Base-by-base conservation (phyloP, 2,888 invertebrate genomes). In the Cotesia congregata region DNA sequence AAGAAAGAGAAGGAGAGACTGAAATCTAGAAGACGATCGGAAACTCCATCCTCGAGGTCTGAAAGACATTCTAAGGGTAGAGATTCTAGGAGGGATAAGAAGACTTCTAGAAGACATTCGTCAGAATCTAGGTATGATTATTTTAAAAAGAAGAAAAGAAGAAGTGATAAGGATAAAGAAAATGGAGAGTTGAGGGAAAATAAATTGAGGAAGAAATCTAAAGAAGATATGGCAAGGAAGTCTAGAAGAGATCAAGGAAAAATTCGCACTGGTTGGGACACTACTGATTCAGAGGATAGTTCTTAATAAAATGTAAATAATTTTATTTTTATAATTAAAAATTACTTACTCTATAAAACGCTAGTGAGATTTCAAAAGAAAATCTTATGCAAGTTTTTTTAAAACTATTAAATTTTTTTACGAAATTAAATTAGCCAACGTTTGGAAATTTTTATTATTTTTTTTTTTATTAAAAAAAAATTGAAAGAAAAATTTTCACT, bases 231-330 rank as follows among this genome's bases (percentile, higher is more conserved):
- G 3, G 3, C 3, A 30, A 30, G 30, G 3, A 30, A 30, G 3
- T 30, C 30, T 30, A 30, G 30, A 17, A 17, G 6, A 17, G 20
- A n/a, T 7, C 17, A 62, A 20, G n/a, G 9, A n/a, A n/a, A 60
- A 40, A 71, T 41, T 9, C 15, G 69, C 30, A 65, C 71, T 72
- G 65, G 83, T 65, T 85, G 85, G 85, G 83, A 85, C 64, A 85
- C 86, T 0, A 85, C 85, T 5, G 85, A 85, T 74, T 85, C 85
- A 41, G 85, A 85, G 61, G 77, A 78, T 50, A 75, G 84, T 67
- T 50, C 20, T 30, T 60, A 70, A 72, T 59, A 30, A 30, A 30
- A 30, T 17, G 17, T 39, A 5, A 5, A 1, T 15, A 9, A n/a
- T n/a, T n/a, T n/a, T n/a, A n/a, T n/a, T n/a, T 1, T n/a, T 50